Conservation (phyloP, 2,113 vertebrate genomes). For the Cranoglanis bouderius region DNA sequence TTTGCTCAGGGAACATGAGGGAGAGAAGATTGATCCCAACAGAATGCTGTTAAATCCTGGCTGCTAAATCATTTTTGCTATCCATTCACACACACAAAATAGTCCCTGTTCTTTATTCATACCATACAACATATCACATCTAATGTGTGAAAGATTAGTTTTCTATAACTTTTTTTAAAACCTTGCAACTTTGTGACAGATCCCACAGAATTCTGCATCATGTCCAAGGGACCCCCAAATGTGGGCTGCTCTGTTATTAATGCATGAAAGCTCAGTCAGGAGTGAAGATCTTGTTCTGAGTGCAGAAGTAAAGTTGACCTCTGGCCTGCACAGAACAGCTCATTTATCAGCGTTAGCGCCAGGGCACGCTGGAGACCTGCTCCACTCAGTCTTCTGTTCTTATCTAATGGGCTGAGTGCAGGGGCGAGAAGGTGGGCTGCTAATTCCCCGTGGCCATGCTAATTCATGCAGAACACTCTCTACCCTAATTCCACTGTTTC, state of each 20-base stretch:
- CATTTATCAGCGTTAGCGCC: slow-evolving; percentile 38
- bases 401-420: slow-evolving; percentile 24
- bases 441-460: slow-evolving; percentile 24
- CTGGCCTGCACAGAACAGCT: slow-evolving; percentile 13
- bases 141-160: slow-evolving; percentile 41
- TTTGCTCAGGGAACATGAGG: slow-evolving; percentile 41
- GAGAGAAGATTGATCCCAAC: slow-evolving; percentile 46
- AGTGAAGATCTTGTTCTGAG: slow-evolving; percentile 34
- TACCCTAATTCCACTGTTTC: slow-evolving; percentile 34
- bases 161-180: slow-evolving; percentile 14
- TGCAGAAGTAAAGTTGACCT: slow-evolving; percentile 41
- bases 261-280: not conserved
- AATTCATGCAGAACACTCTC: slow-evolving; percentile 43
- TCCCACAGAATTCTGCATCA: not conserved
- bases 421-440: slow-evolving; percentile 30
- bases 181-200: not conserved
- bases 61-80: slow-evolving; percentile 34
- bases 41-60: slow-evolving; percentile 36
- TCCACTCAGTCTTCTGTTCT: slow-evolving; percentile 20
- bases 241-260: slow-evolving; percentile 24
- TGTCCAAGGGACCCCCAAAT: not conserved
- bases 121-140: slow-evolving; percentile 11
- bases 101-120: slow-evolving; percentile 7
- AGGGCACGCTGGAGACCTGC: not conserved
- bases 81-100: not conserved